Evolutionary conservation across 1,140 invertebrate species (phyloP).

Genomic region (Pachyrhynchus sulphureomaculatus): DNA sequence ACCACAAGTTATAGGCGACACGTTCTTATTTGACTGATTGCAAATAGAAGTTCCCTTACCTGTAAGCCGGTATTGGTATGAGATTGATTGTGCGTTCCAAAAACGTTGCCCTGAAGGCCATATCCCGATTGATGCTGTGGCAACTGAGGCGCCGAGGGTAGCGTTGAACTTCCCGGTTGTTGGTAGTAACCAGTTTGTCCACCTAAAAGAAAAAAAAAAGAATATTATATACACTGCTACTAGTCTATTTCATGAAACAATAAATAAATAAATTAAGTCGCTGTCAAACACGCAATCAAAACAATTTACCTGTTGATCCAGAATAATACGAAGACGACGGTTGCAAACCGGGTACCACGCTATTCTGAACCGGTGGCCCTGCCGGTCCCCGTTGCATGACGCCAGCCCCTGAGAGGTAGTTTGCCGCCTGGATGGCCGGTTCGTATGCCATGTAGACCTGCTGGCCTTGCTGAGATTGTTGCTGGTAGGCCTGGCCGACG

Average conservation of each 20-base stretch:
- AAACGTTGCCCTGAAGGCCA: conserved; percentile 48
- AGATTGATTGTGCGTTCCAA: conserved; percentile 47
- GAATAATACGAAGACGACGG: conserved; percentile 51
- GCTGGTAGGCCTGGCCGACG: conserved; percentile 50
- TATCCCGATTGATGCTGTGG: conserved; percentile 48
- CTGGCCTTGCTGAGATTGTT: conserved; percentile 50
- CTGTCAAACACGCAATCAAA: no score
- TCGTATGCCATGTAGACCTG: conserved; percentile 51
- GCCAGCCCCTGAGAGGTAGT: conserved; percentile 47
- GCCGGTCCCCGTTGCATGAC: conserved; percentile 49
- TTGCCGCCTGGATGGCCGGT: conserved; percentile 44
- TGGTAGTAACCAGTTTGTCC: conserved; percentile 50
- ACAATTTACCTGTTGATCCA: conserved; percentile 49
- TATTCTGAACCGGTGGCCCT: conserved; percentile 46
- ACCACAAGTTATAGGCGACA: no score
- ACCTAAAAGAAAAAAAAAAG: conserved; percentile 31
- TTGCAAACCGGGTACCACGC: conserved; percentile 47
- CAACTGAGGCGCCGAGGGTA: conserved; percentile 42
- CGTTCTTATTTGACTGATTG: no score
- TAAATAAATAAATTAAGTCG: no score
- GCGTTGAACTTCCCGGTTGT: conserved; percentile 46
- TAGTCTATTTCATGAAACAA: no score
- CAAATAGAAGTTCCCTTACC: no score
- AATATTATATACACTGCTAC: neutral
- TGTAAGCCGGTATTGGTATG: conserved; percentile 46